These are phyloP conservation scores for Stenchaetothrips biformis DNA, from an alignment of 2,888 invertebrate genomes.

Conservation along the genomic window DNA sequence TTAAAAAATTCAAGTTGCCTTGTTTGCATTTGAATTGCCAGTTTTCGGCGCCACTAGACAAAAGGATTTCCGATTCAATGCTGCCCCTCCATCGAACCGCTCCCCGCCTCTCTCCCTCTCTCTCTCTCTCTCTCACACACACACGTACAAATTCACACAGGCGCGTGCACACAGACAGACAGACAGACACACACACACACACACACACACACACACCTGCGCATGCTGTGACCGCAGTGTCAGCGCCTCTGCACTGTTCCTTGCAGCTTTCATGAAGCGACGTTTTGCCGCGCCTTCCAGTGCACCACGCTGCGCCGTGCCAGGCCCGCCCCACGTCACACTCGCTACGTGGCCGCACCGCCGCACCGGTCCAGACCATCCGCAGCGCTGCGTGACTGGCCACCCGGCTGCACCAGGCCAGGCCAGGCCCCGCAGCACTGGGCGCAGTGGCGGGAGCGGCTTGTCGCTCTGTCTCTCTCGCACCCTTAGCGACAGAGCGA, in stretches of 20 bases:
- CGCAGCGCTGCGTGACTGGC: constrained; percentile 14
- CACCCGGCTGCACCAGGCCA: not conserved
- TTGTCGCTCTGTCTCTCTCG: not conserved
- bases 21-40: too few relatives aligned
- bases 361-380: not conserved
- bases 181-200: too few relatives aligned
- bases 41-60: not conserved
- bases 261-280: constrained; percentile 16
- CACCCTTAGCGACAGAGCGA: too few relatives aligned
- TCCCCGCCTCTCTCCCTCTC: not conserved
- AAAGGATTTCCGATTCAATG: not conserved
- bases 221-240: too few relatives aligned
- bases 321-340: too few relatives aligned
- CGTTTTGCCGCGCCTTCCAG: not conserved
- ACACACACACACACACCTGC: too few relatives aligned
- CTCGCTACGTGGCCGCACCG: not conserved
- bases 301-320: too few relatives aligned
- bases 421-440: not conserved
- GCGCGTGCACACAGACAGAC: too few relatives aligned
- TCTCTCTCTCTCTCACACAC: constrained; percentile 17
- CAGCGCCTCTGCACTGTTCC: too few relatives aligned
- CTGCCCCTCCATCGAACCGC: not conserved
- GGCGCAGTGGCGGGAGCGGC: not conserved
- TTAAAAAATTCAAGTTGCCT: too few relatives aligned
- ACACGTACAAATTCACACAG: too few relatives aligned